These are phyloP conservation scores for Pinctada fucata DNA, from an alignment of 2,888 invertebrate species.

Conservation along the genomic window DNA sequence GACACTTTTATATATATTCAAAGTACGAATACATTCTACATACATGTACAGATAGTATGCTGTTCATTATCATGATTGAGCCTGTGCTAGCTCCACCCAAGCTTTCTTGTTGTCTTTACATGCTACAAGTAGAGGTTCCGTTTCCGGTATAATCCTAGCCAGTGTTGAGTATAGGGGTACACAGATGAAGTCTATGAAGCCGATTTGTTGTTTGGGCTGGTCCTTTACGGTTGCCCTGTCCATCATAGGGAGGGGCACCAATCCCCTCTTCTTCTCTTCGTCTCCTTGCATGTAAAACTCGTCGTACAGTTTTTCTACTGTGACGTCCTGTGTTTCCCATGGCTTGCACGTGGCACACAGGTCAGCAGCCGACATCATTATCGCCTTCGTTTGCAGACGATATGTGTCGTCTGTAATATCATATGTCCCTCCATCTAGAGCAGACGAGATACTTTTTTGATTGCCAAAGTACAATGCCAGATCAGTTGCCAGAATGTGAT, in stretches of 20 bases:
- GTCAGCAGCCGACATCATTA: slow-evolving; percentile 69
- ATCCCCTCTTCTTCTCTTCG: slow-evolving; percentile 60
- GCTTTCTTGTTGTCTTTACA: slow-evolving; percentile 9
- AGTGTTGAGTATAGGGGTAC: slow-evolving; percentile 27
- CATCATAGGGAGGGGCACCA: slow-evolving; percentile 63
- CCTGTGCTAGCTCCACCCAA: slow-evolving; percentile 13
- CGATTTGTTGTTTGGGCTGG: slow-evolving; percentile 55
- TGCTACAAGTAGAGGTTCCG: slow-evolving; percentile 12
- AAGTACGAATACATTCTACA: no score
- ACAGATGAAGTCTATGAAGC: slow-evolving; percentile 31
- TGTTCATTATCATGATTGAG: no score
- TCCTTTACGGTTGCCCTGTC: slow-evolving; percentile 59
- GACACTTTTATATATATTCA: no score
- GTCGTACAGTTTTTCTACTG: slow-evolving; percentile 57
- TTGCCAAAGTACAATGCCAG: slow-evolving; percentile 60
- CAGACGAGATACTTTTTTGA: slow-evolving; percentile 48
- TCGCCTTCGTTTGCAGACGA: slow-evolving; percentile 31
- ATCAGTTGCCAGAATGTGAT: slow-evolving; percentile 65
- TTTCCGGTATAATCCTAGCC: slow-evolving; percentile 14
- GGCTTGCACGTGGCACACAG: slow-evolving; percentile 64
- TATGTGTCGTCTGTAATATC: slow-evolving; percentile 40
- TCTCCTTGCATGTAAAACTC: slow-evolving; percentile 71
- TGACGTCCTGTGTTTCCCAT: slow-evolving; percentile 55
- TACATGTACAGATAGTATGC: no score
- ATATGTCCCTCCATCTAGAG: slow-evolving; percentile 46